These are phyloP conservation scores for Diprion similis DNA, from an alignment of 1,140 invertebrate species.

Conservation along the genomic window DNA sequence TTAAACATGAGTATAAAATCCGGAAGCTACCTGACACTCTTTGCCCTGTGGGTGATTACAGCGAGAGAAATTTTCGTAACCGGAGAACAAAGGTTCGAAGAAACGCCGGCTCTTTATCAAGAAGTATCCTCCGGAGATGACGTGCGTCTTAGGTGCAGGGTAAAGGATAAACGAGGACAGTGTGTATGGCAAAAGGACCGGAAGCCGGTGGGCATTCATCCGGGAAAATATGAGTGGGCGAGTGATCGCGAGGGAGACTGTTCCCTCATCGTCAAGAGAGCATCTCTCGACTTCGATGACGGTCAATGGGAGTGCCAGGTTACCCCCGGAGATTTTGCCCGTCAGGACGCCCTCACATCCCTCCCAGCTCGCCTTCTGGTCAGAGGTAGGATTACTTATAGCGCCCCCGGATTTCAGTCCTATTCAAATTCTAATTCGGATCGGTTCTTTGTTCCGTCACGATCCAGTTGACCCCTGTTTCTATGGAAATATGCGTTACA, in stretches of 20 bases:
- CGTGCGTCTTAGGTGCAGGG: slow-evolving; percentile 78
- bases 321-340: slow-evolving; percentile 72
- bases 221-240: slow-evolving; percentile 90
- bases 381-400: slow-evolving; percentile 70
- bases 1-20: no score
- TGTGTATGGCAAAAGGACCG: slow-evolving; percentile 95
- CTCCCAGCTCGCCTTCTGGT: slow-evolving; percentile 82
- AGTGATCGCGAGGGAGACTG: slow-evolving; percentile 74
- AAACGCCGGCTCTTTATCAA: slow-evolving; percentile 79
- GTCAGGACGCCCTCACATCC: slow-evolving; percentile 80
- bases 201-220: slow-evolving; percentile 85
- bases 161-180: slow-evolving; percentile 83
- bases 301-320: slow-evolving; percentile 93
- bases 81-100: slow-evolving; percentile 79
- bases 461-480: no score
- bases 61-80: neutral
- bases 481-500: no score
- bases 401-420: neutral
- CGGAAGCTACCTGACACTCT: no score
- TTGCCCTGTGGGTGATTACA: no score
- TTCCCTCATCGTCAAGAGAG: slow-evolving; percentile 80
- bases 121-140: slow-evolving; percentile 89
- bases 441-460: neutral
- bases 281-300: slow-evolving; percentile 85
- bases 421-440: neutral